These are phyloP conservation scores for Diglossa cyanea DNA, from an alignment of 2,797 vertebrate genomes.

Conservation along the genomic window DNA sequence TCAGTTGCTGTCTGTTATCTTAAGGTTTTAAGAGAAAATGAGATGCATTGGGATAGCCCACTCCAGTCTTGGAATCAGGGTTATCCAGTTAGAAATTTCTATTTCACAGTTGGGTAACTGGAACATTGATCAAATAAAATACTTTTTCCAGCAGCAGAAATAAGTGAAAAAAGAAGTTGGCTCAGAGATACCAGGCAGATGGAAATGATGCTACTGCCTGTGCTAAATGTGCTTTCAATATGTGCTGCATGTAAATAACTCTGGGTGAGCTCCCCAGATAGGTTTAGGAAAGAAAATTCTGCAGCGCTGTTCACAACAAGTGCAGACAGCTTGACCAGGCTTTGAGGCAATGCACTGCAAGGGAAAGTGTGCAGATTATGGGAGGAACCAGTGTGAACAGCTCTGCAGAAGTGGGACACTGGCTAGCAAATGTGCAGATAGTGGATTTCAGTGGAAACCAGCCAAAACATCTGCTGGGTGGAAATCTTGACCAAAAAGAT, in stretches of 20 bases:
- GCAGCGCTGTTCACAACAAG: background rate
- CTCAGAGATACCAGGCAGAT: background rate
- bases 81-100: constrained; percentile 40
- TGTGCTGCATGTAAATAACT: background rate
- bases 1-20: background rate
- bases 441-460: constrained; percentile 10
- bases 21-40: constrained; percentile 5
- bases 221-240: constrained; percentile 9
- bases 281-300: background rate
- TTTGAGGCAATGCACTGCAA: background rate
- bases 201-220: background rate
- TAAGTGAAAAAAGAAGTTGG: constrained; percentile 20
- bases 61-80: background rate
- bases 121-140: constrained; percentile 24
- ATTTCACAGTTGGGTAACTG: constrained; percentile 30
- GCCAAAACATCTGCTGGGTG: background rate
- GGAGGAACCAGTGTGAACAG: constrained; percentile 16
- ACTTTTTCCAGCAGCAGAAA: constrained; percentile 13
- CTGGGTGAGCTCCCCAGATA: background rate
- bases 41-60: background rate
- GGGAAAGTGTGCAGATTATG: background rate
- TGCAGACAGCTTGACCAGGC: background rate
- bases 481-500: constrained; percentile 44
- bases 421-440: constrained; percentile 31
- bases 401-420: background rate